Conservation (phyloP, 2,113 vertebrate genomes). For the Halichoeres trimaculatus region DNA sequence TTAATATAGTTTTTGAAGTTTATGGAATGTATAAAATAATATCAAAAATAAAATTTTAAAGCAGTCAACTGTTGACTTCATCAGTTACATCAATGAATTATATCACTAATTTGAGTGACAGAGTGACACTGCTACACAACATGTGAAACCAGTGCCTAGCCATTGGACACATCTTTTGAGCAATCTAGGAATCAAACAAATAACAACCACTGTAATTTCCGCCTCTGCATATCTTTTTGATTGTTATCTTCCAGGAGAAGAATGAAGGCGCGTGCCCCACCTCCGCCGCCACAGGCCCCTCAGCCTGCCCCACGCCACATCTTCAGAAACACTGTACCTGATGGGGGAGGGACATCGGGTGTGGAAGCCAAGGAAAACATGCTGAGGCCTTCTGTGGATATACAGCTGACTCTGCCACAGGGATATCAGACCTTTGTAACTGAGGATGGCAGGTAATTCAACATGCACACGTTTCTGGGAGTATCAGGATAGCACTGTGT, state of each 20-base stretch:
- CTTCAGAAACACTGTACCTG: conserved; percentile 74
- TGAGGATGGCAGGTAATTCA: conserved; percentile 88
- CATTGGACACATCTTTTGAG: background rate
- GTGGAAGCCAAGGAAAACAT: conserved; percentile 85
- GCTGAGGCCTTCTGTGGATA: conserved; percentile 77
- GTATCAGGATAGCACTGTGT: background rate
- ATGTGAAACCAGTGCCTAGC: no score
- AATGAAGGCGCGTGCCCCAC: conserved; percentile 91
- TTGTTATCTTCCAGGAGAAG: conserved; percentile 79
- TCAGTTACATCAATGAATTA: no score
- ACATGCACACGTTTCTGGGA: background rate
- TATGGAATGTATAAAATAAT: background rate
- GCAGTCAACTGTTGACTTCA: no score
- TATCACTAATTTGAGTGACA: no score
- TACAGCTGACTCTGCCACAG: conserved; percentile 85
- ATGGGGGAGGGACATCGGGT: conserved; percentile 77
- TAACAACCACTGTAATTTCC: background rate
- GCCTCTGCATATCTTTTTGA: background rate
- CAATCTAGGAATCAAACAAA: background rate
- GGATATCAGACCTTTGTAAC: conserved; percentile 83
- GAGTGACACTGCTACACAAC: no score
- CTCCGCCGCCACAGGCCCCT: conserved; percentile 86
- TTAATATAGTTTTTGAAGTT: no score
- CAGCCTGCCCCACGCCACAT: conserved; percentile 77
- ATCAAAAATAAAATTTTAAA: no score